Evolutionary conservation across 2,888 invertebrate genomes (phyloP), one percentile per base, ranked within the genome.

Genomic region (Sesia apiformis): DNA sequence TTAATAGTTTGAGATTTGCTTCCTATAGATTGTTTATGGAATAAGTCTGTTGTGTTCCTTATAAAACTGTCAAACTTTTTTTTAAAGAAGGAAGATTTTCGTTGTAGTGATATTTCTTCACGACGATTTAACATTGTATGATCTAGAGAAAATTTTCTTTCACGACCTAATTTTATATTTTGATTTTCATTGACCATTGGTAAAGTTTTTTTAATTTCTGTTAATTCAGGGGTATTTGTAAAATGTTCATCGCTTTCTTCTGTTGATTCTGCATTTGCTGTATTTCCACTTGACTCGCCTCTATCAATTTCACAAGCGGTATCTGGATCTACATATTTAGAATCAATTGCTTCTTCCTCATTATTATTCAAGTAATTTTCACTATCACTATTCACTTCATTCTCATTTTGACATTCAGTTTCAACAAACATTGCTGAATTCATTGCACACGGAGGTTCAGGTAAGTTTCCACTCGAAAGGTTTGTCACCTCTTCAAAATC

Each of bases 41-140:
- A 89, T 57, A 86, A 78, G 64, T 87, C 86, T 0, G 86, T 80
- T 0, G 89, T 88, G 57, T 89, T 89, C 57, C 76, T 84, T 5
- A 88, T 66, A 60, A 89, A 87, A 63, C 81, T 88, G 40, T 87
- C 85, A 81, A 88, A 78, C 65, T 82, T 88, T 59, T 88, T 88
- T 53, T 77, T 73, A 57, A 88, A 89, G 65, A 88, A 88, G 3
- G 89, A 88, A 1, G 87, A 84, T 69, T 89, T 89, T 39, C 87
- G 70, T 60, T 87, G 84, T 6, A 89, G 60, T 6, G 86, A 85
- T 5, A 87, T 66, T 7, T 81, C 76, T 55, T 78, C 75, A 5
- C 80, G 71, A 57, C 81, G 70, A 7, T 72, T 68, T 55, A 86
- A 58, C 63, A 85, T 76, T 1, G 83, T 81, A 49, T 84, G 82